Percentiles rank a stretch among this genome's conserved stretches.
These are phyloP conservation scores for Charanyca ferruginea DNA, from an alignment of 2,888 invertebrate genomes.

Conservation along the genomic window DNA sequence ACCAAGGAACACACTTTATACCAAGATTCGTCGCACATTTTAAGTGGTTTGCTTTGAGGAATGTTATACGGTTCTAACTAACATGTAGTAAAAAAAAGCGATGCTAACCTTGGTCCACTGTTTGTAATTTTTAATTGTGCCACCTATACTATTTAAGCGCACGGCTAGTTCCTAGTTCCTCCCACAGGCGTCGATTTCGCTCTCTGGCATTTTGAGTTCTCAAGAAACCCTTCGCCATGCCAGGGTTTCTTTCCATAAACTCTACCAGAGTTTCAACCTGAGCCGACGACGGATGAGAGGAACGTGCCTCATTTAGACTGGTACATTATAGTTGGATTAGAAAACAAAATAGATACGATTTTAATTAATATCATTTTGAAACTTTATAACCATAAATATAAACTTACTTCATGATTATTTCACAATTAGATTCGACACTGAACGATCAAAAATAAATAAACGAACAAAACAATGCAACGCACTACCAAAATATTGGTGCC, in stretches of 20 bases:
- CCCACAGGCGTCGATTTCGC: slow-evolving; percentile 13
- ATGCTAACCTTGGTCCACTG: too few relatives aligned
- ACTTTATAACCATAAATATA: slow-evolving; percentile 1
- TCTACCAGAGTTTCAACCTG: slow-evolving; percentile 26
- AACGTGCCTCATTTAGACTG: slow-evolving; percentile 12
- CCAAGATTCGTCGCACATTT: too few relatives aligned
- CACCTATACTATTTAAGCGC: too few relatives aligned
- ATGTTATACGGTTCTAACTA: too few relatives aligned
- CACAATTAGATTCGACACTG: slow-evolving; percentile 3
- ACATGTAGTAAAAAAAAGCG: too few relatives aligned
- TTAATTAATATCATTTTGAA: background rate
- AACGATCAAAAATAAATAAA: too few relatives aligned
- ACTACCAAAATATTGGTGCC: too few relatives aligned
- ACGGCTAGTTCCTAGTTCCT: too few relatives aligned
- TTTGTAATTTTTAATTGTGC: too few relatives aligned
- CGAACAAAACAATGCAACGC: too few relatives aligned
- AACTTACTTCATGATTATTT: slow-evolving; percentile 6
- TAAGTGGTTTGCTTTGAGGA: too few relatives aligned
- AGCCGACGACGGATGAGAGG: slow-evolving; percentile 9
- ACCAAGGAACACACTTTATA: too few relatives aligned
- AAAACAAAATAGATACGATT: slow-evolving; percentile 2
- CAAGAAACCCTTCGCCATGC: slow-evolving; percentile 23
- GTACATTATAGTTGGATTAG: slow-evolving; percentile 3
- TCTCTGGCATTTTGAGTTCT: slow-evolving; percentile 19
- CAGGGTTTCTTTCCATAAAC: slow-evolving; percentile 11